phyloP scores from a whole-genome alignment of 37 sponge, comb jelly and placozoan genomes.

The Beroe ovata region DNA sequence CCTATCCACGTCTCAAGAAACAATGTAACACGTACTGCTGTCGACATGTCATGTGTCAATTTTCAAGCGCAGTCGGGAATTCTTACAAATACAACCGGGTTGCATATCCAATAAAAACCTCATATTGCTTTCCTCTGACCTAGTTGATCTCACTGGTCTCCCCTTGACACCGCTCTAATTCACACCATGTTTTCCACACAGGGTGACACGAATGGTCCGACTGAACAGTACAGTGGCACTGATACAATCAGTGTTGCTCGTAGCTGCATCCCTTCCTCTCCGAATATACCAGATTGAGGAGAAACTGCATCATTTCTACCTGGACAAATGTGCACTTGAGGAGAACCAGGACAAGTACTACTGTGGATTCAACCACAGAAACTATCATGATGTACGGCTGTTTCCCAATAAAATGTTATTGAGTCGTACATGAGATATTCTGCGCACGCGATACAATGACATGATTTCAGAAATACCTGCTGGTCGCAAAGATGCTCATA shows the following conservation, averaged over 20 bases:
- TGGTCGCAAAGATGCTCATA: not conserved
- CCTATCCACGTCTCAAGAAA: too few relatives aligned
- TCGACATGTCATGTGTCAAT: too few relatives aligned
- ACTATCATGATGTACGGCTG: not conserved
- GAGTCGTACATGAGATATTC: too few relatives aligned
- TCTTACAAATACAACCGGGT: too few relatives aligned
- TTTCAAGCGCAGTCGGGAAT: too few relatives aligned
- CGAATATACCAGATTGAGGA: constrained; percentile 7
- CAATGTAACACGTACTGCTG: too few relatives aligned
- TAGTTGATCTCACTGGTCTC: not conserved
- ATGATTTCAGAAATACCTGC: constrained; percentile 19
- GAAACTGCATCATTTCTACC: not conserved
- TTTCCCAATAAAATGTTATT: too few relatives aligned
- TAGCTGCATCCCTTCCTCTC: not conserved
- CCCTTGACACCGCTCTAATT: not conserved
- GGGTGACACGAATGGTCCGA: not conserved
- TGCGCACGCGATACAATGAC: too few relatives aligned
- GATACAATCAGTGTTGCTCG: not conserved
- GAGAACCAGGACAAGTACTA: not conserved
- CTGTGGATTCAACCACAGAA: not conserved
- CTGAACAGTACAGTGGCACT: not conserved
- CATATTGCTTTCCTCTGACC: too few relatives aligned
- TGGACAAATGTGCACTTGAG: not conserved
- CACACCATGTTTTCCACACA: constrained; percentile 10
- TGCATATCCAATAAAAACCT: too few relatives aligned